Base-by-base conservation (phyloP, 2,888 invertebrate genomes). In the Orchesellides sinensis region DNA sequence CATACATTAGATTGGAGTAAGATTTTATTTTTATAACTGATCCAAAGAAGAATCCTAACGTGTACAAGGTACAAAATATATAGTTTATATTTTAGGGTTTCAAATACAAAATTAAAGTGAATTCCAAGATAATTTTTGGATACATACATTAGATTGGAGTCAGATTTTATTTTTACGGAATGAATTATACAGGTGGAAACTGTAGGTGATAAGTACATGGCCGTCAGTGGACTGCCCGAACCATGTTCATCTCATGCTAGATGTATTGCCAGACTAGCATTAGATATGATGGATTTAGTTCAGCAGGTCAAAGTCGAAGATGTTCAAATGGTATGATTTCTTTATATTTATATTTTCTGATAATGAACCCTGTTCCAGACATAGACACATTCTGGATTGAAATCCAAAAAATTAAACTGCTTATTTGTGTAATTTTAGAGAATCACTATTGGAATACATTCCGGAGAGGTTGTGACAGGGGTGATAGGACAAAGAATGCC, bases 191-290 rank as follows among this genome's bases (percentile, higher is more conserved):
- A 98, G 98, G 98, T 98, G 83, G 98, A 98, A 91, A 98, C 98
- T 12, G 97, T 98, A 23, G 98, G 98, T 82, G 98, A 98, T 91
- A 98, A 98, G 90, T 98, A 98, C 90, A 98, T 98, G 98, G 97
- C 98, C 0, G 98, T 98, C 0, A 96, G 97, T 88, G 98, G 98
- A 59, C 91, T 98, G 70, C 98, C 98, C 0, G 97, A 98, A 89
- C 95, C 95, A 8, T 97, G 97, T 90, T 93, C 93, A 77, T 94
- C 94, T 47, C 98, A 98, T 89, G 97, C 98, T 14, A 94, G 95
- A 88, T 96, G 97, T 89, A 98, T 98, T 89, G 96, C 95, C 0
- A 92, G 94, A 81, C 92, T 98, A 40, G 98, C 98, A 6, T 91
- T 98, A 25, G 98, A 98, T 89, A 97, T 98, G 96, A 96, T 98